Evolutionary conservation across 2,888 invertebrate genomes (phyloP), one percentile per base, ranked within the genome.

Genomic region (Sceliomorpha sp.): DNA sequence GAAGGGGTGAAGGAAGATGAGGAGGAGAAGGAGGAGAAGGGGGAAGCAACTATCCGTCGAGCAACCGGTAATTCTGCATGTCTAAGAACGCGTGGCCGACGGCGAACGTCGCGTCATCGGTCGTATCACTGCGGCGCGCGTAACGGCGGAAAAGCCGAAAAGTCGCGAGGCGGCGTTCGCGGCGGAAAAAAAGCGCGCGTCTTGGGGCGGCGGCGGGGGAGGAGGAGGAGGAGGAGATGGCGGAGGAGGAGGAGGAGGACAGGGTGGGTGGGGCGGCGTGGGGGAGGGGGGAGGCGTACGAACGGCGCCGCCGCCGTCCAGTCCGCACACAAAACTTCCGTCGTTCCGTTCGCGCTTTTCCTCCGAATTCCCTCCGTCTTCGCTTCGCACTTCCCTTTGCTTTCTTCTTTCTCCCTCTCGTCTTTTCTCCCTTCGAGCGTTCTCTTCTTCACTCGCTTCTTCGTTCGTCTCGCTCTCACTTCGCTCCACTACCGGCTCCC

Each of bases 111-210:
- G 58, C 58, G 47, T 58, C 58, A 58, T 58, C 48, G 58, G 47
- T 58, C 58, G 58, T 58, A 47, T 47, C 58, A 58, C 58, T 58
- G 58, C 40, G 47, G 56, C 39, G 56, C 42, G 42, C 45, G 56
- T n/a, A n/a, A n/a, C n/a, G n/a, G 20, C 47, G 58, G 58, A 58
- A 58, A 58, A 58, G 39, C 58, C 58, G 47, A 58, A 56, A 56
- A 58, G 44, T 40, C 40, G 47, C 24, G 45, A 20, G 20, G 24
- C 24, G 39, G 27, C n/a, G 24, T 13, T 12, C 26, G 40, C 26
- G 12, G 27, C 7, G 32, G 14, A 12, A 56, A 56, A 47, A 47
- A 47, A 39, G 44, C 10, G 31, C 34, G 12, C 47, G 9, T 7
- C 13, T 8, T 13, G n/a, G n/a, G n/a, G n/a, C 10, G 15, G 26